Evolutionary conservation across 2,797 vertebrate genomes (phyloP), one percentile per base, ranked within the genome.

Genomic region (Darevskia nairensis): DNA sequence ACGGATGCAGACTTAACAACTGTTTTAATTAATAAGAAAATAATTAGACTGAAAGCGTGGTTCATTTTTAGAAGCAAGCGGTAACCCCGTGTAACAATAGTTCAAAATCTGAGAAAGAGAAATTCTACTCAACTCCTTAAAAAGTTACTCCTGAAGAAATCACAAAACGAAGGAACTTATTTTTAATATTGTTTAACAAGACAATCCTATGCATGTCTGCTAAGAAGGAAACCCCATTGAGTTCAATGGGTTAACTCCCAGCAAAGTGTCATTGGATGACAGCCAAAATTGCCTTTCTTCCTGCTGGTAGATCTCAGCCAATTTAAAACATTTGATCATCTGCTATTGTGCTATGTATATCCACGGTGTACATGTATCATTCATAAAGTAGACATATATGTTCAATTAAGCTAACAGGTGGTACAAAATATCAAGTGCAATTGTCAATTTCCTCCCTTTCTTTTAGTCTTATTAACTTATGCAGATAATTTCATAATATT

Each of bases 401-500:
- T 90, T 90, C 78, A 93, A 88, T 90, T 91, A 92, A 91, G 15
- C 25, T 68, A 89, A 91, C 50, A 89, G 92, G 80, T 94, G 85
- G n/a, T 90, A 72, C 29, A 89, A 94, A 80, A 84, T 4, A 91
- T 76, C 77, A 76, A 76, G 19, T 88, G 80, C 29, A 41, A 86
- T 8, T 88, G 74, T 25, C 72, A 89, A 89, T 89, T 80, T 72
- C 17, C 0, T 41, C 66, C 11, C 50, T 50, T 50, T 27, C 66
- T 39, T 2, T 0, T 46, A 80, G 46, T 27, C 27, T 78, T 4
- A 6, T 44, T 74, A 59, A n/a, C 0, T 50, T 68, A 69, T 69
- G 6, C 50, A 0, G 55, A 3, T 86, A 87, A 89, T 4, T 68
- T 0, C 44, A 3, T 23, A 94, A 88, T 91, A 1, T 86, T 61